Conservation (phyloP, 1,140 invertebrate genomes). For the Heliconius himera region DNA sequence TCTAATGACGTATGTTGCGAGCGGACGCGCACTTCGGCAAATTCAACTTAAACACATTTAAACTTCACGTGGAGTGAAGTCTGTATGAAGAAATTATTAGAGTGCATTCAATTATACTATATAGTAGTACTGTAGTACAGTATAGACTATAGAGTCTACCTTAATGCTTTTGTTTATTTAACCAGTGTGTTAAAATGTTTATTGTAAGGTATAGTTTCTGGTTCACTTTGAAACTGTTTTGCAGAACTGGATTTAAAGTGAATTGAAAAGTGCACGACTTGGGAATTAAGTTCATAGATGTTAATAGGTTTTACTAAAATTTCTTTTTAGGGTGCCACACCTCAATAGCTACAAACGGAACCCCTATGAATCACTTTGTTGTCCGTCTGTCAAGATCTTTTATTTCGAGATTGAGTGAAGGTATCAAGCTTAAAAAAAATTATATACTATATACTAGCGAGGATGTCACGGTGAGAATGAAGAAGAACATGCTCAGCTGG, state of each 20-base stretch:
- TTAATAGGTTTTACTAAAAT: too few species aligned
- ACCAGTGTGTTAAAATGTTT: background rate
- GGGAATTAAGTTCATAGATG: too few species aligned
- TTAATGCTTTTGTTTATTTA: background rate
- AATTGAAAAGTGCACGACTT: background rate
- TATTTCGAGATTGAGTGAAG: too few species aligned
- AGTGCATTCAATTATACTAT: slow-evolving; percentile 20
- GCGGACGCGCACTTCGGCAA: slow-evolving; percentile 32
- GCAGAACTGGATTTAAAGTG: background rate
- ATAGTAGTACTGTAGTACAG: background rate
- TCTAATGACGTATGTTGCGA: slow-evolving; percentile 43
- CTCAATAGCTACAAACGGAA: too few species aligned
- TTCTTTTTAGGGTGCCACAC: too few species aligned
- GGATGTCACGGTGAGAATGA: too few species aligned
- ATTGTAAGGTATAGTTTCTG: background rate
- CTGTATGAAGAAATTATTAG: slow-evolving; percentile 36
- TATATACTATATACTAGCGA: too few species aligned
- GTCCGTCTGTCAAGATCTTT: too few species aligned
- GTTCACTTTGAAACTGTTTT: background rate
- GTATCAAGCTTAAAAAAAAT: too few species aligned
- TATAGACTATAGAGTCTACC: background rate
- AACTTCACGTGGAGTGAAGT: slow-evolving; percentile 35
- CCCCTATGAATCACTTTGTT: too few species aligned
- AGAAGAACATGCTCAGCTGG: too few species aligned
- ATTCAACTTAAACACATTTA: slow-evolving; percentile 37